phyloP scores from a whole-genome alignment of 2,888 invertebrate genomes.

The Dascillus cervinus region DNA sequence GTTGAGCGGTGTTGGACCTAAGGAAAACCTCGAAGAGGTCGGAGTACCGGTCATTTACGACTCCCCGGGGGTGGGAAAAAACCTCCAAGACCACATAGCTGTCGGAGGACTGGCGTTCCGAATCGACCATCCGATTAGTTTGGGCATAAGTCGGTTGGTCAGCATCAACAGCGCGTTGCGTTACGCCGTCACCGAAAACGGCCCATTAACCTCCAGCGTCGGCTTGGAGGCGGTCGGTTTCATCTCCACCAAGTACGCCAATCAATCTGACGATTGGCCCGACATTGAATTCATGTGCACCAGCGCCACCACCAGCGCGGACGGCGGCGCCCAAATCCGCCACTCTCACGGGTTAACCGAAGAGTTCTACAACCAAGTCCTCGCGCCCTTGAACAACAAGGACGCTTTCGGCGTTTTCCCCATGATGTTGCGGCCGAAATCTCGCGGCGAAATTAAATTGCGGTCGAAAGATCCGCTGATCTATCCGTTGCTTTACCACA shows the following conservation, averaged over 20 bases:
- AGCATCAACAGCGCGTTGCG: constrained; percentile 75
- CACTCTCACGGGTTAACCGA: constrained; percentile 74
- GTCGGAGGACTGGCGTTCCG: constrained; percentile 76
- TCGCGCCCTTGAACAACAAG: constrained; percentile 59
- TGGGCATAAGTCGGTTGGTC: constrained; percentile 73
- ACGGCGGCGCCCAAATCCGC: constrained; percentile 70
- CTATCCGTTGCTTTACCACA: constrained; percentile 83
- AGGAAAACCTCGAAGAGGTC: constrained; percentile 60
- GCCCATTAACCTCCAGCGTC: constrained; percentile 78
- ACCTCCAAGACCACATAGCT: constrained; percentile 85
- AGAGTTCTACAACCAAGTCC: constrained; percentile 73
- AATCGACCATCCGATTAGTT: constrained; percentile 71
- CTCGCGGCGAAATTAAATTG: constrained; percentile 67
- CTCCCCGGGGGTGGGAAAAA: constrained; percentile 77
- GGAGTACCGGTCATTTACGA: constrained; percentile 68
- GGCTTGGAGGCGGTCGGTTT: constrained; percentile 85
- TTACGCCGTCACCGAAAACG: constrained; percentile 79
- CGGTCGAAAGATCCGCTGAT: constrained; percentile 56
- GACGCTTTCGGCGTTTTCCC: constrained; percentile 80
- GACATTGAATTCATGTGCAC: constrained; percentile 89
- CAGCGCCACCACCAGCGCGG: constrained; percentile 72
- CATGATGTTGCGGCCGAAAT: constrained; percentile 84
- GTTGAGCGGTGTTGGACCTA: constrained; percentile 79
- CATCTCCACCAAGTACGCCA: constrained; percentile 82
- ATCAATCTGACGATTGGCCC: constrained; percentile 81